Evolutionary conservation across 2,797 vertebrate species (phyloP), one percentile per base, ranked within the genome.

Genomic region (Adrianichthys oophorus): DNA sequence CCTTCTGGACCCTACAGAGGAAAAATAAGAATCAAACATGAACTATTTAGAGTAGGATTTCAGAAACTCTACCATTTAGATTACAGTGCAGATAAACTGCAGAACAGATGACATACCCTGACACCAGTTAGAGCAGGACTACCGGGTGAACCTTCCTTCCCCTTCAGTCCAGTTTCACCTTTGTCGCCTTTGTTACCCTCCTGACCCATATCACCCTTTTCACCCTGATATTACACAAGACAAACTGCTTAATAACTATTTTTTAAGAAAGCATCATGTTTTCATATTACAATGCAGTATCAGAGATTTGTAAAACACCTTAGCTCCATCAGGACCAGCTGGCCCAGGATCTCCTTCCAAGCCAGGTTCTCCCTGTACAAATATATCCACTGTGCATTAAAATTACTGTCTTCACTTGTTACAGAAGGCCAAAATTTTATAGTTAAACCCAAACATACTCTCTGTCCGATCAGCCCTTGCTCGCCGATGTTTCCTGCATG

Each of bases 151-250:
- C 98, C 98, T 5, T 98, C 96, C 63, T 96, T 96, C 48, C 98
- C 98, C 85, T 93, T 95, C 72, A 94, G 82, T 15, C 98, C 98
- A 63, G 89, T 87, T 18, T 88, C 90, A 65, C 96, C 98, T 74
- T 95, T 98, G 77, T 95, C 93, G 26, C 97, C 97, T 48, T 72
- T 92, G 76, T 95, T 94, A 1, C 96, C 98, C 49, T 98, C 95
- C 24, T 89, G 91, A 29, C 98, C 98, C 75, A 91, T 90, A 54
- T 98, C 95, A 42, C 97, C 97, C 68, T 95, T 96, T 76, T 99
- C 98, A 56, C 98, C 98, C 97, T 99, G 79, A 56, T 62, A 48
- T 52, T 2, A 70, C 1, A 56, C 37, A 71, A 1, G 10, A 37
- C 8, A 37, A 37, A 53, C 12, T 12, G 13, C 42, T 45, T n/a